A percentile compares a stretch with the other conserved stretches of the same genome.
These are phyloP conservation scores for Prosapia bicincta DNA, from an alignment of 2,888 invertebrate species.

Conservation along the genomic window DNA sequence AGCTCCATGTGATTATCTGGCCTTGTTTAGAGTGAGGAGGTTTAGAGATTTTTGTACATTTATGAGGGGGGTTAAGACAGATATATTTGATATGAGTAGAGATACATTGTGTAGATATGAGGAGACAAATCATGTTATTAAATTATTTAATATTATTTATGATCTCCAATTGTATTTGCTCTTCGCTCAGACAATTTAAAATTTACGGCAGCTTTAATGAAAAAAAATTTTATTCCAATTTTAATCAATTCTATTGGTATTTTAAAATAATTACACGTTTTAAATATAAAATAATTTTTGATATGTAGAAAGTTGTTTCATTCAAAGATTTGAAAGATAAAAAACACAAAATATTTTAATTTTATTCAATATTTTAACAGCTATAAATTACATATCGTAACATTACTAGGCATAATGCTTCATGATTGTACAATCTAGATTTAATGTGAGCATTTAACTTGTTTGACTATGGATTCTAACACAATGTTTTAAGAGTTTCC, in stretches of 20 bases:
- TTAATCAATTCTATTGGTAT: conserved; percentile 4
- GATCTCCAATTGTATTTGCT: conserved; percentile 10
- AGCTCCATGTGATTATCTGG: conserved; percentile 28
- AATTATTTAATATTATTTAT: conserved; percentile 16
- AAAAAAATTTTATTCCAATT: conserved; percentile 5
- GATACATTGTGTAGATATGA: conserved; percentile 15
- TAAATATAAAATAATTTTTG: background rate
- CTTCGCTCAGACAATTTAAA: conserved; percentile 20
- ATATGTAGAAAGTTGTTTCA: conserved; percentile 2
- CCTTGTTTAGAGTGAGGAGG: conserved; percentile 27
- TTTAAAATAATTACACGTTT: conserved; percentile 11
- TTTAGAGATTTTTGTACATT: conserved; percentile 28
- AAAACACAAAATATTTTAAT: background rate
- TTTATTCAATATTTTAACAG: conserved; percentile 11
- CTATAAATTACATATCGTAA: conserved; percentile 26
- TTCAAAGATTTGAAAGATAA: background rate
- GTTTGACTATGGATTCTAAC: conserved; percentile 22
- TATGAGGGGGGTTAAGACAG: background rate
- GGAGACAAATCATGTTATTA: conserved; percentile 17
- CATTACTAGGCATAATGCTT: conserved; percentile 11
- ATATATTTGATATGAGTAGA: conserved; percentile 9
- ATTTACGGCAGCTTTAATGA: conserved; percentile 12
- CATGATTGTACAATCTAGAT: background rate
- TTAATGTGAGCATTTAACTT: conserved; percentile 20
- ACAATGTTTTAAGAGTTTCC: conserved; percentile 16